A percentile compares a stretch with the other conserved stretches of the same genome.
phyloP scores from a whole-genome alignment of 2,797 vertebrate genomes.

The Enteromius afrohamiltoni region DNA sequence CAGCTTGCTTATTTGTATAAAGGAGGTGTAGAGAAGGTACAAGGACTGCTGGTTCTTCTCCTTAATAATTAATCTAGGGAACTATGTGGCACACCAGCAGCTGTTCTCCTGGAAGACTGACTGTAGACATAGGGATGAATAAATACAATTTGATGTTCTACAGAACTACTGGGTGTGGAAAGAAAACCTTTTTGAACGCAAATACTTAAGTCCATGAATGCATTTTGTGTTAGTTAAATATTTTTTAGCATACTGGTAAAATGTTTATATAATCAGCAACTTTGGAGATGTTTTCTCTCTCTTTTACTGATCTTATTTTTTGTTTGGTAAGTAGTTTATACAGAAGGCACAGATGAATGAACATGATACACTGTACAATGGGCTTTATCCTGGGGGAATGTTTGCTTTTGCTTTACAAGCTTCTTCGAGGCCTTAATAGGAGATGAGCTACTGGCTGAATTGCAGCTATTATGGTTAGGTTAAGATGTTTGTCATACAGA shows the following conservation, averaged over 20 bases:
- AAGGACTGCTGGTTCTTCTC: slow-evolving; percentile 17
- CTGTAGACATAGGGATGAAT: neutral
- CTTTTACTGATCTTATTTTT: neutral
- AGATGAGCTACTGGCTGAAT: slow-evolving; percentile 15
- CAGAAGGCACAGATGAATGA: slow-evolving; percentile 11
- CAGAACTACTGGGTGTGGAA: neutral
- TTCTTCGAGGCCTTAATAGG: neutral
- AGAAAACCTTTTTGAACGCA: neutral
- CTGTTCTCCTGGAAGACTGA: slow-evolving; percentile 4
- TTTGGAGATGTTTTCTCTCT: neutral
- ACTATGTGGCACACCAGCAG: slow-evolving; percentile 28
- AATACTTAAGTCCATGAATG: neutral
- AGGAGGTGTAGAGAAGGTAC: slow-evolving; percentile 12
- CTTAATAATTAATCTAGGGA: slow-evolving; percentile 32
- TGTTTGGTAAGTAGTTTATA: neutral
- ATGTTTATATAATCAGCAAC: slow-evolving; percentile 1
- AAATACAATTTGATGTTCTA: neutral
- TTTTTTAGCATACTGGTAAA: neutral
- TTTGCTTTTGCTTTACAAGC: neutral
- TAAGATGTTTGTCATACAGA: neutral
- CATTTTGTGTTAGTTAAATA: neutral
- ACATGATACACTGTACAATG: neutral
- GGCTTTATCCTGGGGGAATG: neutral
- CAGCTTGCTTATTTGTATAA: slow-evolving; percentile 23
- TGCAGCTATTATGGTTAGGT: neutral